Evolutionary conservation across 2,113 vertebrate species (phyloP).

Genomic region (Xenus cinereus): DNA sequence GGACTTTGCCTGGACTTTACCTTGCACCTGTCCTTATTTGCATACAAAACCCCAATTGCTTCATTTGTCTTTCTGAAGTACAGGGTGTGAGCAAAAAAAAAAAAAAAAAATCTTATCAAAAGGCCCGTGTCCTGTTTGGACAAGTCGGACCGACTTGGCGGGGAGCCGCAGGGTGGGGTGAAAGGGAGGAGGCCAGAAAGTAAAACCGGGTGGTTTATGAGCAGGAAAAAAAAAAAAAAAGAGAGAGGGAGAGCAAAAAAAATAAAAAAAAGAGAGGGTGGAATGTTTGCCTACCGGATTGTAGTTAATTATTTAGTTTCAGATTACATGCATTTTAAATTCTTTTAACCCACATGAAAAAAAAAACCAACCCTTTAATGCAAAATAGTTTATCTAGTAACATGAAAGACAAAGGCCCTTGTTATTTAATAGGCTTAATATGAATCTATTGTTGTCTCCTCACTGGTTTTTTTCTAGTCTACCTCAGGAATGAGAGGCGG

Average conservation of each 20-base stretch:
- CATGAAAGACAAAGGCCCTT: conserved; percentile 3
- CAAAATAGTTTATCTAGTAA: conserved; percentile 47
- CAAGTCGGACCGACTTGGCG: conserved; percentile 78
- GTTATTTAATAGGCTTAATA: neutral
- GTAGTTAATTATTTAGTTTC: conserved; percentile 70
- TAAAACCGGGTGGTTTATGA: conserved; percentile 76
- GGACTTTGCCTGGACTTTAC: conserved; percentile 59
- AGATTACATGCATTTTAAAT: conserved; percentile 44
- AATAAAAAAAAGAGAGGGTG: conserved; percentile 37
- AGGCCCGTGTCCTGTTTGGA: conserved; percentile 81
- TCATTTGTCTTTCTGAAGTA: conserved; percentile 74
- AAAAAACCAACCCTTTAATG: conserved; percentile 15
- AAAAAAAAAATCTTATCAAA: conserved; percentile 71
- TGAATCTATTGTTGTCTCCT: neutral
- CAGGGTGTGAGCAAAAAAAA: conserved; percentile 70
- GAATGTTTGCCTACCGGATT: conserved; percentile 73
- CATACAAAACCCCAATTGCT: conserved; percentile 75
- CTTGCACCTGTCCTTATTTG: conserved; percentile 77
- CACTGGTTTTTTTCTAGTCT: neutral
- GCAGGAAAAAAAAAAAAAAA: conserved; percentile 7
- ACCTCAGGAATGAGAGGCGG: neutral
- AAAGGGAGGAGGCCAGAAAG: conserved; percentile 77
- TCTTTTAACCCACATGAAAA: conserved; percentile 56
- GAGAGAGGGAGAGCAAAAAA: conserved; percentile 18
- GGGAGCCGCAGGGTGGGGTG: conserved; percentile 75